These are phyloP conservation scores for Corythornis cristatus DNA, from an alignment of 2,113 vertebrate genomes.

Conservation along the genomic window DNA sequence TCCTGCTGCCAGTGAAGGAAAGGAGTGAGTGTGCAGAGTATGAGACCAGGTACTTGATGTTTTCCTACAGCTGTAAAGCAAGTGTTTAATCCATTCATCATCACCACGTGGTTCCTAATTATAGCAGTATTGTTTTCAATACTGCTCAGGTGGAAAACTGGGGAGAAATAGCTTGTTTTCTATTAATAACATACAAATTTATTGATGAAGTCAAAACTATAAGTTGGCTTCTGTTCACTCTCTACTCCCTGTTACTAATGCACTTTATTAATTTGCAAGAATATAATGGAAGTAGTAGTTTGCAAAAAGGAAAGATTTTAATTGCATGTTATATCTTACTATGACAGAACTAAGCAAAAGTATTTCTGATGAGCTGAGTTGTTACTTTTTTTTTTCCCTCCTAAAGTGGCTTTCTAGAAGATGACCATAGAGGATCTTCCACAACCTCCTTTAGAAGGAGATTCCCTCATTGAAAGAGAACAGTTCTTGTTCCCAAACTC, in stretches of 20 bases:
- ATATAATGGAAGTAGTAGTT: not conserved
- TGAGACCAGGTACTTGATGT: not conserved
- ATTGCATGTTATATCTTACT: not conserved
- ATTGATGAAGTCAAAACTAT: not conserved
- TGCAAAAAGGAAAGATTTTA: not conserved
- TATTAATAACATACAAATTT: not conserved
- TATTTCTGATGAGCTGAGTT: not conserved
- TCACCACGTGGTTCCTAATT: not conserved
- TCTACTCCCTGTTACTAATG: not conserved
- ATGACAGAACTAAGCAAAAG: not conserved
- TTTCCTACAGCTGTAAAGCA: not conserved
- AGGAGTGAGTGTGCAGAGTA: not conserved
- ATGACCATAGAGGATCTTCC: conserved; percentile 85
- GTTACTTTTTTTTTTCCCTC: not conserved
- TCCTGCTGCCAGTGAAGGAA: not conserved
- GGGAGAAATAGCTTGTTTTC: not conserved
- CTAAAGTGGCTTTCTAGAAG: conserved; percentile 74
- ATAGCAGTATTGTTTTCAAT: not conserved
- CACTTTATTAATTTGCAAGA: not conserved
- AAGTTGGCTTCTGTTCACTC: not conserved
- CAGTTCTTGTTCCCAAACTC: conserved; percentile 71
- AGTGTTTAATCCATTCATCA: not conserved
- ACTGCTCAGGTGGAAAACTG: not conserved
- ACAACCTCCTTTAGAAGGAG: conserved; percentile 77
- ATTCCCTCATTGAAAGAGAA: conserved; percentile 73